Evolutionary conservation across 64 coral and sea anemone species (phyloP), one percentile per base, ranked within the genome.

Genomic region (Hydrozoanthus tunicans): DNA sequence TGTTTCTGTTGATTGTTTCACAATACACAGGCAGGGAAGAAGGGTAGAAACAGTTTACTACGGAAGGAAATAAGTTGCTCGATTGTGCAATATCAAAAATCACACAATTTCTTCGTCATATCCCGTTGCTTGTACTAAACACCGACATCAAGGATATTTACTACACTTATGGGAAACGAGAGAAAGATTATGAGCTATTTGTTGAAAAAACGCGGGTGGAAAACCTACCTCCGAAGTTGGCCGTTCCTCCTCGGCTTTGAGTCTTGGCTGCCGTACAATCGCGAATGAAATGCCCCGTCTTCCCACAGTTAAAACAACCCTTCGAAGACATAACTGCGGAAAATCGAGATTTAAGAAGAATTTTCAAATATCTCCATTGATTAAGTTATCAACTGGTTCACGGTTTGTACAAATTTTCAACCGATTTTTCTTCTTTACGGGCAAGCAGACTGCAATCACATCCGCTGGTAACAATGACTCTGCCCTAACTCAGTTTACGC

Each of bases 271-370:
- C 10, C 5, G 80, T 25, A 7, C 84, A 88, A 13, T 88, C 84
- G 8, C 84, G 84, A 23, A 69, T 69, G 59, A 88, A 74, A 88
- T 88, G 84, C 53, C 84, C 84, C 84, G 53, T 54, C 6, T 88
- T 88, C 67, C 68, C 68, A 88, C 84, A 88, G 53, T 88, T 88
- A 69, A 60, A 88, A 69, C 84, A 88, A 88, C n/a, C 60, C 67
- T 74, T 88, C 84, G 84, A 88, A 88, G 84, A 88, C 84, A 88
- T 88, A 55, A 53, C 68, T 88, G 14, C 6, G 68, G 55, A 4
- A 60, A 60, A 88, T 59, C 55, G 74, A 59, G 7, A 88, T 4
- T 27, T 7, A 5, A 60, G 15, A 5, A 59, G 1, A 73, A 7
- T 81, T 15, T 59, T 58, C 24, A 60, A 60, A 6, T 4, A 72